Percentiles rank a stretch among this genome's conserved stretches.
phyloP scores from a whole-genome alignment of 2,888 invertebrate species.

The Osmoderma eremita region DNA sequence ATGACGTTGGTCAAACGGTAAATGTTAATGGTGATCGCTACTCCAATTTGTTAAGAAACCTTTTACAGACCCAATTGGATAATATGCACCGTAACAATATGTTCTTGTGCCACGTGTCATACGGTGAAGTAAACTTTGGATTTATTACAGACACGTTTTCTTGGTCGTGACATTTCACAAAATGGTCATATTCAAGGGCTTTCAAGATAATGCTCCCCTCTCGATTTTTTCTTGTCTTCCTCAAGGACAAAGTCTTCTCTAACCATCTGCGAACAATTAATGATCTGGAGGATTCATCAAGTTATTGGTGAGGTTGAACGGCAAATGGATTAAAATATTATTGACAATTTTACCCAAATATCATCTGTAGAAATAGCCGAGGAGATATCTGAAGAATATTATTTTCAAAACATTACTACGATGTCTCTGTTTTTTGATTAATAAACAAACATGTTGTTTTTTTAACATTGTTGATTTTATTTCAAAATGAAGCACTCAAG shows the following conservation, averaged over 20 bases:
- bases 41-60: neutral
- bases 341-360: neutral
- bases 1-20: neutral
- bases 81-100: neutral
- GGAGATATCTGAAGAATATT: neutral
- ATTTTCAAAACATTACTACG: neutral
- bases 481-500: neutral
- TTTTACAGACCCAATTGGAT: neutral
- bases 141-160: slow-evolving; percentile 2
- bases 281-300: no score
- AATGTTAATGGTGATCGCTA: neutral
- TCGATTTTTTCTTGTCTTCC: no score
- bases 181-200: no score
- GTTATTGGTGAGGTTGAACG: neutral
- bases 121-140: neutral
- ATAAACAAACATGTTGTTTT: neutral
- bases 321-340: neutral
- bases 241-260: no score
- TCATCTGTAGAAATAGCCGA: slow-evolving; percentile 1
- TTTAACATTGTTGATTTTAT: neutral
- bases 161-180: neutral
- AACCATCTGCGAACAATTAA: no score
- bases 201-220: neutral
- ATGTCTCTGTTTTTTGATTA: no score
- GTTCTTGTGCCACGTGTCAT: neutral